phyloP scores from a whole-genome alignment of 1,140 invertebrate genomes.

The Ips typographus region DNA sequence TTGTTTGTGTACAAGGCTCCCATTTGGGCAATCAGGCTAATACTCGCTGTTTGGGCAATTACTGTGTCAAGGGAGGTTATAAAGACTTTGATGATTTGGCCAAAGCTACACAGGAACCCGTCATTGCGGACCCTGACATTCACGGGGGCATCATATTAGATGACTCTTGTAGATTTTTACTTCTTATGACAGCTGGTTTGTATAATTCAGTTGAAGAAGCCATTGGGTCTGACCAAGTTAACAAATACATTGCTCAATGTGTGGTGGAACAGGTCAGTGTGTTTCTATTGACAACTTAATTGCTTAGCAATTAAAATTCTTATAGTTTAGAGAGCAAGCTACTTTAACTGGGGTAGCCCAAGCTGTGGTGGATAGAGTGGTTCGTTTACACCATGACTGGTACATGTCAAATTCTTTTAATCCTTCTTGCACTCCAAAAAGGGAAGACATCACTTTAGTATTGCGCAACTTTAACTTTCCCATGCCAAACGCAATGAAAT shows the following conservation, averaged over 20 bases:
- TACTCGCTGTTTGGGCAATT: conserved; percentile 86
- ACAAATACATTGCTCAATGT: conserved; percentile 77
- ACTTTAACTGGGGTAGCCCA: conserved; percentile 83
- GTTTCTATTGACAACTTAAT: no score
- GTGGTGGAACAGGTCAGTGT: conserved; percentile 68
- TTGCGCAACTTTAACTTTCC: conserved; percentile 86
- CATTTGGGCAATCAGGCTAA: conserved; percentile 72
- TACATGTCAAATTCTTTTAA: conserved; percentile 66
- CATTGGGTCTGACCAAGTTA: conserved; percentile 75
- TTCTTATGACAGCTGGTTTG: conserved; percentile 83
- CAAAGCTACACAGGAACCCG: conserved; percentile 70
- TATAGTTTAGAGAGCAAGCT: conserved; percentile 75
- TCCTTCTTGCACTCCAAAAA: conserved; percentile 55
- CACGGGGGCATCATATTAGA: conserved; percentile 77
- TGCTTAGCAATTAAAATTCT: neutral
- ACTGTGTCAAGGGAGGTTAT: conserved; percentile 83
- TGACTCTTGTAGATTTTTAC: conserved; percentile 77
- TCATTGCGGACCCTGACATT: conserved; percentile 82
- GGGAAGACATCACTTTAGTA: conserved; percentile 82
- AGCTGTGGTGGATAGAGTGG: conserved; percentile 83
- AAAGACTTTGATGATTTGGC: conserved; percentile 77
- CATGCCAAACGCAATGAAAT: conserved; percentile 63
- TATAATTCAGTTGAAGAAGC: conserved; percentile 83
- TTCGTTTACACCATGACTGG: conserved; percentile 79
- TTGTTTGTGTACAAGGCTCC: conserved; percentile 53